Base-by-base conservation (phyloP, 2,888 invertebrate genomes). In the Minunthozetes semirufus region DNA sequence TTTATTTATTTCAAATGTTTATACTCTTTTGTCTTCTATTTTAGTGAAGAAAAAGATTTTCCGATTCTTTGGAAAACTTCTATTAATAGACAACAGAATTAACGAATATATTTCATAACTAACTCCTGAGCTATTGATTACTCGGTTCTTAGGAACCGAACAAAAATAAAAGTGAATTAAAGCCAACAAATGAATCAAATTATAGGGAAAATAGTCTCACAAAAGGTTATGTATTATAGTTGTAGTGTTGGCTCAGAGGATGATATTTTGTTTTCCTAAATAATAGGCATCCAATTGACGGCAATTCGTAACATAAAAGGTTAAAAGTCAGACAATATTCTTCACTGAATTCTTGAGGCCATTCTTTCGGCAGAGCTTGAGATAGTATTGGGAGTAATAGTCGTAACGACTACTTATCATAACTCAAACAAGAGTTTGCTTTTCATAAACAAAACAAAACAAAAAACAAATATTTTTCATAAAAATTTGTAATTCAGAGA, bases 121-220 rank as follows among this genome's bases (percentile, higher is more conserved):
- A 25, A 56, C 6, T 22, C 25, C n/a, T 4, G 25, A 56, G n/a
- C 22, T 56, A 56, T 56, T 56, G 56, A 56, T 56, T 56, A 25
- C 56, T 56, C 13, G 22, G 25, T 56, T 50, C n/a, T 25, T 56
- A n/a, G 56, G 6, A 25, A 9, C 13, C 13, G 6, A 56, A 56
- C 19, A 2, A 56, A 56, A 25, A 11, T 5, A 25, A 56, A 56
- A 56, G 25, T 56, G 25, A 56, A 56, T 56, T 25, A 56, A 56
- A 56, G 56, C 56, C 25, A 56, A 56, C 56, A 56, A 56, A 56
- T 56, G 56, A 25, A 56, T 9, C 1, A 56, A 56, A 56, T 56
- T 22, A 56, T 22, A 25, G 22, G 56, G 25, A 56, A 56, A 56
- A 19, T 13, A 19, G 19, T 56, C 25, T 56, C 22, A 9, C n/a